Evolutionary conservation across 2,113 vertebrate genomes (phyloP), one percentile per base, ranked within the genome.

Genomic region (Pyrgilauda ruficollis): DNA sequence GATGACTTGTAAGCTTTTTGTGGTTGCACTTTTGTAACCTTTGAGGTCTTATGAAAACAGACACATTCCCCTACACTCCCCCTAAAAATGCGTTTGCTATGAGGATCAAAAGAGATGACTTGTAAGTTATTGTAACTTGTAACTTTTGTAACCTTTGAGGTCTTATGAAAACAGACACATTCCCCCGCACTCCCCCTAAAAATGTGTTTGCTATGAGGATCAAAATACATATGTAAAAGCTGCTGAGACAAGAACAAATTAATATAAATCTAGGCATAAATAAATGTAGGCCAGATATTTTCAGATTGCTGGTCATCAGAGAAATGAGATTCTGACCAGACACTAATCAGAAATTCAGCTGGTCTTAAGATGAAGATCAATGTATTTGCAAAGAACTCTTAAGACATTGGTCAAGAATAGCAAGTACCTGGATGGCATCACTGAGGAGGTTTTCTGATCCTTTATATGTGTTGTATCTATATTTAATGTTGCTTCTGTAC

Each of bases 211-310:
- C 3, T 70, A 19, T 55, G 15, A 88, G 4, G 43, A 53, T 84
- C 14, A 61, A 70, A 68, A 92, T 31, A 47, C 27, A 5, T 84
- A 26, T 18, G 17, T 73, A 80, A 66, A 86, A 84, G 20, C 21
- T 61, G 11, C 31, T 72, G n/a, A 74, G 69, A 87, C 7, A 82
- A 82, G 49, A 96, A 79, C 52, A 93, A 93, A 87, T 72, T 4
- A 82, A 75, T 70, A 52, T 33, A 82, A 70, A 61, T 63, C 31
- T 72, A 82, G 30, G 8, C 19, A 68, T 64, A 93, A 78, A 82
- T 67, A 84, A 82, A 55, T 0, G 1, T 72, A 68, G 27, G 13
- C 53, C 33, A 78, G n/a, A 68, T 50, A 79, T 85, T 91, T 89
- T 75, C 62, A 44, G 16, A 59, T 49, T 11, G 3, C 44, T 64